These are phyloP conservation scores for Labrus mixtus DNA, from an alignment of 2,113 vertebrate species.

Conservation along the genomic window DNA sequence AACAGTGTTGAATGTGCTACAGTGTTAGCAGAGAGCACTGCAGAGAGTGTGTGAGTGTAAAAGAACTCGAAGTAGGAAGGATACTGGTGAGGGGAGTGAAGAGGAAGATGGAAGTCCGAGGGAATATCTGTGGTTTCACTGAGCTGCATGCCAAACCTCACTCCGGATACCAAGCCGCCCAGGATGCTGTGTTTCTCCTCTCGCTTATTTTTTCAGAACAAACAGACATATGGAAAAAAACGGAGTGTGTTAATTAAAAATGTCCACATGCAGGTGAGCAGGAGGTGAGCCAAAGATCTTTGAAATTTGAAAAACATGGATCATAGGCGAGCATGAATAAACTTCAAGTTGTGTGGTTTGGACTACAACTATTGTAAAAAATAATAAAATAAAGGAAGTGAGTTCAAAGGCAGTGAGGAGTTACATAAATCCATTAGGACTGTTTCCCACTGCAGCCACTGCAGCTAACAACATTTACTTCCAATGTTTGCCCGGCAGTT, in stretches of 20 bases:
- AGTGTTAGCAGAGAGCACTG: slow-evolving; percentile 35
- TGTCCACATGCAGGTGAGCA: slow-evolving; percentile 57
- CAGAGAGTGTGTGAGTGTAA: slow-evolving; percentile 21
- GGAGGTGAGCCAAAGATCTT: slow-evolving; percentile 59
- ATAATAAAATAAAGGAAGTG: background rate
- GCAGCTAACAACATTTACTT: slow-evolving; percentile 3
- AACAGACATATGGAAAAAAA: slow-evolving; percentile 64
- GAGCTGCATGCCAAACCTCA: slow-evolving; percentile 65
- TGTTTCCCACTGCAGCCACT: slow-evolving; percentile 10
- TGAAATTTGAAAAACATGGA: slow-evolving; percentile 36
- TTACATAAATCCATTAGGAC: slow-evolving; percentile 5
- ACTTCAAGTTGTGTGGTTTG: slow-evolving; percentile 1
- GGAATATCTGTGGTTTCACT: slow-evolving; percentile 68
- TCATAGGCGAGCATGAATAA: slow-evolving; percentile 41
- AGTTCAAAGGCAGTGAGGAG: slow-evolving; percentile 14
- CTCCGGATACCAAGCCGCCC: slow-evolving; percentile 67
- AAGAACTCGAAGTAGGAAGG: slow-evolving; percentile 16
- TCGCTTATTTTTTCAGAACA: slow-evolving; percentile 29
- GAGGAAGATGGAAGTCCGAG: slow-evolving; percentile 40
- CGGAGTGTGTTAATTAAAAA: slow-evolving; percentile 68
- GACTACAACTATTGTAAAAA: background rate
- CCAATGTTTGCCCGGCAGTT: slow-evolving; percentile 9
- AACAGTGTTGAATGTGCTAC: slow-evolving; percentile 55
- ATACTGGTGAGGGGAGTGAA: slow-evolving; percentile 31
- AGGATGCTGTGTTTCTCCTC: slow-evolving; percentile 38